Base-by-base conservation (phyloP, 2,888 invertebrate genomes). In the Drosophila flavopinicola region DNA sequence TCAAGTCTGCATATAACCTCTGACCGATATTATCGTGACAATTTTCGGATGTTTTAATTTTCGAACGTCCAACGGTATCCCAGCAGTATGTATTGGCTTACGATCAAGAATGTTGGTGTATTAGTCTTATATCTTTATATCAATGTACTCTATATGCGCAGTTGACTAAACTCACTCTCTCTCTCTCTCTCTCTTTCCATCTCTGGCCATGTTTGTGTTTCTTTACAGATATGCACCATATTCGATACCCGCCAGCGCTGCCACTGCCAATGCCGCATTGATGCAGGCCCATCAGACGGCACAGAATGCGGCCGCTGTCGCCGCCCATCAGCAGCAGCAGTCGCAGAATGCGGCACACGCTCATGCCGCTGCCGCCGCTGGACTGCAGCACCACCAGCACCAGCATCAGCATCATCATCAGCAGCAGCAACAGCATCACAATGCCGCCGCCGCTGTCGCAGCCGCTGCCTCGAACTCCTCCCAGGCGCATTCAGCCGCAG, bases 141-240 rank as follows among this genome's bases (percentile, higher is more conserved):
- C n/a, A n/a, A n/a, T n/a, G n/a, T n/a, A n/a, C n/a, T n/a, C n/a
- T n/a, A 0, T 23, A 10, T 4, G 20, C 20, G 2, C n/a, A n/a
- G n/a, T n/a, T 20, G 4, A 20, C 10, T 25, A 10, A 25, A 11
- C 7, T 15, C 4, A 4, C 3, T 7, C 6, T 11, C 1, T 0
- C 11, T 25, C 0, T 10, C 1, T 20, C n/a, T n/a, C n/a, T 15
- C 4, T 7, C 3, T 7, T 7, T 11, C 1, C 1, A n/a, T 25
- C 0, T 10, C 1, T 20, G 20, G n/a, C n/a, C 20, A 20, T 0
- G 10, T 17, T 10, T 1, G n/a, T 6, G 1, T 30, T 11, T 1
- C n/a, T 11, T 27, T 7, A 10, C n/a, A 93, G 94, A 85, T 94
- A 94, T 88, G 92, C 94, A 48, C 94, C 94, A 45, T 94, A 94